Evolutionary conservation across 1,140 invertebrate species (phyloP), one percentile per base, ranked within the genome.

Genomic region (Stegodyphus mimosarum): DNA sequence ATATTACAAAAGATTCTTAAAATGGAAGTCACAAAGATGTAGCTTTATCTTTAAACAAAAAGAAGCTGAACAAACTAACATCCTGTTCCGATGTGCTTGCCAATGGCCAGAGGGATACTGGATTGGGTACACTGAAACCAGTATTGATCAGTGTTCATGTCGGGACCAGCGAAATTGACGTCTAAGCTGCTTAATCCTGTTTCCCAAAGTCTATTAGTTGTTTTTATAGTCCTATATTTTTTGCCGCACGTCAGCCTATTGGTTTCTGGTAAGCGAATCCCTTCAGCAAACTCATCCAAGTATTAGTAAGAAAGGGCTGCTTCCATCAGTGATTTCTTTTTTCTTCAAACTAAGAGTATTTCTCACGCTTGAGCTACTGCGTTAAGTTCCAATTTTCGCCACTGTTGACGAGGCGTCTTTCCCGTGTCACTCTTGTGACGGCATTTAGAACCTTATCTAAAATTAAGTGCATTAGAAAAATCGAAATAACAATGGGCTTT

Each of bases 151-250:
- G 77, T 70, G 77, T 79, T 77, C 74, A 77, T 66, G 60, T 77
- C 66, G 48, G 74, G 55, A 77, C 77, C 77, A 33, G 17, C 53
- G 77, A 79, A 79, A 79, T 79, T 79, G 66, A 79, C 77, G 77
- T 70, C 66, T 79, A 79, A 79, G 77, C 77, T 79, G 51, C 77
- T 70, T 79, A 79, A 79, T 79, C 77, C 77, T 79, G 66, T 79
- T 69, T 69, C 66, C 77, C 77, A 69, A 67, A 79, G 77, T 79
- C 77, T 79, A 79, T 79, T 79, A 79, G 77, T 79, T 70, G 77
- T 70, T 79, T 79, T 79, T 79, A 79, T 79, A 70, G 67, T 70
- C 66, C 67, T 67, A 79, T 79, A 79, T 79, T 79, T 79, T 79
- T 79, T 79, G 77, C 33, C 52, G 50, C 10, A 63, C 50, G 48